A percentile compares a stretch with the other conserved stretches of the same genome.
These are phyloP conservation scores for Pachliopta kotzebuea DNA, from an alignment of 2,888 invertebrate genomes.

Conservation along the genomic window DNA sequence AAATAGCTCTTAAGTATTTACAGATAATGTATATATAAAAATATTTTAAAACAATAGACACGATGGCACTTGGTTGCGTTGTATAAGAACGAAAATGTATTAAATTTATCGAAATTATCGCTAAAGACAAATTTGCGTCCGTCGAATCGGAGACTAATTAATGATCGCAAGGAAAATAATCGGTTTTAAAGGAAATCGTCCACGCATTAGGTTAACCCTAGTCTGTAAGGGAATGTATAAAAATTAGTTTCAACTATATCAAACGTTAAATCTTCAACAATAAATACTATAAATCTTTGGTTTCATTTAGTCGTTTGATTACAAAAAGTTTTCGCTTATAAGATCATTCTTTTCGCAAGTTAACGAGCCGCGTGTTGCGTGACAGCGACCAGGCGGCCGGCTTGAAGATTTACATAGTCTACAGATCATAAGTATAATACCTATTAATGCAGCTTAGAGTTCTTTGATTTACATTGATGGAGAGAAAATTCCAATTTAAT, in stretches of 20 bases:
- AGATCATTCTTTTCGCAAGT: constrained; percentile 42
- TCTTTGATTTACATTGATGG: constrained; percentile 26
- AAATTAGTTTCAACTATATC: constrained; percentile 70
- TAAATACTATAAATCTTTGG: constrained; percentile 79
- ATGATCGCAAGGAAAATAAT: constrained; percentile 34
- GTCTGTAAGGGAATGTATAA: constrained; percentile 65
- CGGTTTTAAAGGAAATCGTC: constrained; percentile 32
- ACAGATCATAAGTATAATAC: constrained; percentile 47
- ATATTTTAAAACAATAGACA: constrained; percentile 72
- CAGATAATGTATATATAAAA: constrained; percentile 62
- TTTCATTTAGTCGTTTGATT: constrained; percentile 72
- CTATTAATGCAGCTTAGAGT: constrained; percentile 33
- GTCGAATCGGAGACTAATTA: constrained; percentile 48
- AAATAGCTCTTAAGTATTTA: constrained; percentile 63
- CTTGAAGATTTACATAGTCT: constrained; percentile 39
- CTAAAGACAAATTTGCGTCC: constrained; percentile 38
- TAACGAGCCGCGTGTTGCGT: constrained; percentile 34
- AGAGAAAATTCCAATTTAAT: constrained; percentile 31
- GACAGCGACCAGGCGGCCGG: not conserved
- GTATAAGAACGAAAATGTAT: constrained; percentile 52
- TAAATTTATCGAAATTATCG: constrained; percentile 45
- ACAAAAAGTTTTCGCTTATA: constrained; percentile 49
- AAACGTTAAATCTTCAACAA: constrained; percentile 67
- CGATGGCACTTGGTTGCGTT: constrained; percentile 78
- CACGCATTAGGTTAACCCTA: constrained; percentile 37